Evolutionary conservation across 2,113 vertebrate genomes (phyloP), one percentile per base, ranked within the genome.

Genomic region (Plectropomus leopardus): DNA sequence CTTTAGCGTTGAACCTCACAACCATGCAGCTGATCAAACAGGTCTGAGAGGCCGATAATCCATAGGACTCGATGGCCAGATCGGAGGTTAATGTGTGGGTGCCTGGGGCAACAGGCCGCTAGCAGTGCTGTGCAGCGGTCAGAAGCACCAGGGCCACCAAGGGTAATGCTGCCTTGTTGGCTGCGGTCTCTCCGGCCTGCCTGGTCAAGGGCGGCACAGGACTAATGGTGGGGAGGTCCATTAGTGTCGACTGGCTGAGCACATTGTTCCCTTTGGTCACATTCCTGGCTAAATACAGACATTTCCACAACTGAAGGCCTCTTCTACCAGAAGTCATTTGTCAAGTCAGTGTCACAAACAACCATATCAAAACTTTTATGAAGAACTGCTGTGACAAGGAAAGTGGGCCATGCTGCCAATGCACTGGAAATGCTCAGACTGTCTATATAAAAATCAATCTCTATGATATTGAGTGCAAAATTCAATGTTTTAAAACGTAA

Each of bases 211-310:
- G 89, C 88, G 30, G 65, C 70, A 58, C 86, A 72, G 88, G 86
- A 72, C 92, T 91, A 92, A 92, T 92, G 82, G 84, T 86, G 73
- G 83, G 78, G 89, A 89, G 90, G 87, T 92, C 86, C 86, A 93
- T 94, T 92, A 94, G 91, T 89, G 85, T 88, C 80, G 60, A 91
- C 79, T 91, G 92, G 90, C 91, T 92, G 90, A 87, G 84, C 92
- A 84, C 86, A 93, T 92, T 92, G 91, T 94, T 89, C 91, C 82
- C 88, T 90, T 91, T 91, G 86, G 93, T 88, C 83, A 90, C 91
- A 93, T 92, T 94, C 91, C 89, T 89, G 80, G 74, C 86, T 94
- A 92, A 92, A 93, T 88, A 86, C 92, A 91, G 88, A 91, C 79
- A 89, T 92, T 90, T 92, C 86, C 80, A 92, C 91, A 85, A 81